phyloP scores from a whole-genome alignment of 53 echinoderm and acorn worm species.

The Apostichopus leukothele region DNA sequence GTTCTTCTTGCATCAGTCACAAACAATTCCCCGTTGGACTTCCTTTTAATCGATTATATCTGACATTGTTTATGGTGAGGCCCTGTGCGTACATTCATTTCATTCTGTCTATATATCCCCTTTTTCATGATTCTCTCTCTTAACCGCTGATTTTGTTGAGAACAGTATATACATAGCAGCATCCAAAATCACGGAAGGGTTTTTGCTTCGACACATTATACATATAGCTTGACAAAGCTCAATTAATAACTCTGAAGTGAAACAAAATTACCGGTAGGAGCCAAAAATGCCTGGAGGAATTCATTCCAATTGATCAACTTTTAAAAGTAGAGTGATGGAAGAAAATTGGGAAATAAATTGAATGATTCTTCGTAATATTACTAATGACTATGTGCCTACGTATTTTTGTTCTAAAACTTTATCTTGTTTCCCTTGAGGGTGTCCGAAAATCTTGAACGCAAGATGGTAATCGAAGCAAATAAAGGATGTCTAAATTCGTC shows the following conservation, averaged over 20 bases:
- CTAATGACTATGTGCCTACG: constrained; percentile 14
- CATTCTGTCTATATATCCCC: too few relatives aligned
- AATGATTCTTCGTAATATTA: constrained; percentile 16
- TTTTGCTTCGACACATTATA: neutral
- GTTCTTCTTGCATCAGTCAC: too few relatives aligned
- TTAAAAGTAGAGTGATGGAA: neutral
- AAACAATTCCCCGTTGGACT: too few relatives aligned
- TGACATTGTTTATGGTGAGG: too few relatives aligned
- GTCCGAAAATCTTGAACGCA: neutral
- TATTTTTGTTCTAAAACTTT: constrained; percentile 4
- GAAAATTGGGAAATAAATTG: constrained; percentile 7
- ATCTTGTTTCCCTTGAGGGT: neutral
- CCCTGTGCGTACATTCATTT: too few relatives aligned
- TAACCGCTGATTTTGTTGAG: too few relatives aligned
- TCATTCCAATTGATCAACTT: neutral
- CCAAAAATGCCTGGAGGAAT: neutral
- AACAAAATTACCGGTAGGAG: neutral
- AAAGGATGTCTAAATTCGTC: neutral
- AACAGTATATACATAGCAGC: too few relatives aligned
- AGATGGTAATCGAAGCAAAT: neutral
- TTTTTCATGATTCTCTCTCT: too few relatives aligned
- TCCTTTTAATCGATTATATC: too few relatives aligned
- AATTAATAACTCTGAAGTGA: neutral
- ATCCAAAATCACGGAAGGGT: neutral
- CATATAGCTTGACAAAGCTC: neutral